Evolutionary conservation across 2,888 invertebrate genomes (phyloP), one percentile per base, ranked within the genome.

Genomic region (Eubasilissa splendida): DNA sequence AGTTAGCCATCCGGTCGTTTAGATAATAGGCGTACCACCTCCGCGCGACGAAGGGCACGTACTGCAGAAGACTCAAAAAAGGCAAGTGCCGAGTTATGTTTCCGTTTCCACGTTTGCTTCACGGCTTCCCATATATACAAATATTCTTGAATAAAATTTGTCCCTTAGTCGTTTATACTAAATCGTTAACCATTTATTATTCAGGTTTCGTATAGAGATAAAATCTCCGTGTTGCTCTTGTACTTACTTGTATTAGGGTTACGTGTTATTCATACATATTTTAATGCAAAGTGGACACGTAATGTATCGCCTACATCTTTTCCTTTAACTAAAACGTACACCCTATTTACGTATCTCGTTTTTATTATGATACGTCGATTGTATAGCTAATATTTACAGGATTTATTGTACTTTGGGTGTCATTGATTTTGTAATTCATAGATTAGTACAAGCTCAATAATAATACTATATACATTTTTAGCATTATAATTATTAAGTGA

Each of bases 251-350:
- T 71, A 68, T 80, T 74, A 70, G 66, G 74, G 66, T 68, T 82
- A 82, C 82, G 79, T 79, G 82, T 76, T 77, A 79, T 79, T 79
- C 82, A 77, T 82, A 79, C 82, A 79, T 76, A 80, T 82, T 82
- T 80, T 77, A 77, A 79, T 79, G 74, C 50, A 71, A 74, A 79
- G 68, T 65, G 65, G 53, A 76, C 76, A 76, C 76, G 76, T 65
- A 76, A 76, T 76, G 76, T 76, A 76, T 73, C 71, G 71, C 71
- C 71, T 65, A 76, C 76, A 65, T 76, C 76, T 76, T 56, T 73
- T 22, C 33, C 58, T 42, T 73, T 56, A 68, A 33, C 71, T 56
- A 56, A 73, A 73, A 73, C 71, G 70, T 70, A 53, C 22, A 53
- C 52, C 52, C 22, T 53, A 70, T 70, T 70, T 70, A 70, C 70